Evolutionary conservation across 1,140 invertebrate genomes (phyloP), one percentile per base, ranked within the genome.

Genomic region (Stegodyphus dumicola): DNA sequence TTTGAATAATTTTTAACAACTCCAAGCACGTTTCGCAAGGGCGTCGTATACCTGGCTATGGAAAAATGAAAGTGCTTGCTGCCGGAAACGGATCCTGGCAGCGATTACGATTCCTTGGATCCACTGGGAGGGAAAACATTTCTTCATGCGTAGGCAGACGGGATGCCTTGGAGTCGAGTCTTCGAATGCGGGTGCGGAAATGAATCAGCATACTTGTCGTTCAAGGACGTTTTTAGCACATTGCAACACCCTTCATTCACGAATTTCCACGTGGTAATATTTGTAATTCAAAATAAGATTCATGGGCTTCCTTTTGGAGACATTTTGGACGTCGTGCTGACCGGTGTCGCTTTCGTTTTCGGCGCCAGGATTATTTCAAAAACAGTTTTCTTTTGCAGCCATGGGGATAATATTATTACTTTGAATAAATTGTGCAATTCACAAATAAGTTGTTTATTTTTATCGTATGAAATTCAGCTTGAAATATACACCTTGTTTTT

Each of bases 141-240:
- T 60, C 54, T 17, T 48, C 52, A 56, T 7, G 6, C 52, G 73
- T 53, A 75, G 33, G 33, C 18, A 51, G 54, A 9, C 9, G 56
- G 9, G 56, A 60, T 11, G 9, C 15, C 56, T 60, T 60, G 56
- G 9, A 60, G 56, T 11, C 56, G 4, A 60, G 15, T 15, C 56
- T 11, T 15, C 56, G 9, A 60, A 60, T 9, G 15, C 56, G 15
- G 33, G 73, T 60, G 15, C 52, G 73, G 73, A 75, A 75, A 60
- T 75, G 73, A 75, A 56, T 75, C 73, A 64, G 73, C 73, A 51
- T 33, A 13, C 4, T 71, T 52, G 52, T 60, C 52, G 33, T 11
- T 18, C 73, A 75, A 75, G 73, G 73, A 2, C 53, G 56, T 7
- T 15, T 10, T 11, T 13, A 17, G 54, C 33, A n/a, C 9, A 15